Conservation (phyloP, 2,888 invertebrate genomes). For the Hypomecis atomaria region DNA sequence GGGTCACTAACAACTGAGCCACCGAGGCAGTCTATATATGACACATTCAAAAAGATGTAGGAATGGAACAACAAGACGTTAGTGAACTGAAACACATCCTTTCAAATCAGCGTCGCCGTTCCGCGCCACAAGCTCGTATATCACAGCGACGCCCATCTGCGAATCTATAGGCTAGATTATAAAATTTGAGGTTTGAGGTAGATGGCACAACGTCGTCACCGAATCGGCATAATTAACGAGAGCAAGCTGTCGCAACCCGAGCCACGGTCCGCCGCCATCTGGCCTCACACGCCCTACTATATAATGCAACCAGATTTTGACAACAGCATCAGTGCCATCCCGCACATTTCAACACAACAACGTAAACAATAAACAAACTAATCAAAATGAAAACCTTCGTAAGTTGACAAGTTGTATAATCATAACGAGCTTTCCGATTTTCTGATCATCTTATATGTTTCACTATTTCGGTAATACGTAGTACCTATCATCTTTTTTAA, state of each 20-base stretch:
- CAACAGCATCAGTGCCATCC: constrained; percentile 40
- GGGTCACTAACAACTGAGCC: no score
- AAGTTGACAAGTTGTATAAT: constrained; percentile 40
- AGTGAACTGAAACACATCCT: no score
- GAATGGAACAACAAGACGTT: no score
- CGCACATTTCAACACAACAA: constrained; percentile 25
- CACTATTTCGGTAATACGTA: no score
- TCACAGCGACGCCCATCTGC: no score
- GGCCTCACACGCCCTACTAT: constrained; percentile 37
- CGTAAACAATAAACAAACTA: constrained; percentile 27
- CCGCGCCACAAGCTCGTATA: background rate
- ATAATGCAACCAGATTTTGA: constrained; percentile 38
- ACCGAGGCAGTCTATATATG: no score
- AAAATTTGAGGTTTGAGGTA: constrained; percentile 3
- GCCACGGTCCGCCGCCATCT: constrained; percentile 12
- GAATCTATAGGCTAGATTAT: constrained; percentile 9
- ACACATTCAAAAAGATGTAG: no score
- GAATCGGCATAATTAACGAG: constrained; percentile 35
- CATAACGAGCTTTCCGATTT: background rate
- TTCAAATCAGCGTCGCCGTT: background rate
- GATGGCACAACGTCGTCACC: constrained; percentile 36
- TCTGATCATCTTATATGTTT: background rate
- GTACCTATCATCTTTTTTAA: no score
- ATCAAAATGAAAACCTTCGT: constrained; percentile 56
- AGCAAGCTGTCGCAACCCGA: constrained; percentile 42